Base-by-base conservation (phyloP, 2,113 vertebrate genomes). In the Danionella cerebrum region DNA sequence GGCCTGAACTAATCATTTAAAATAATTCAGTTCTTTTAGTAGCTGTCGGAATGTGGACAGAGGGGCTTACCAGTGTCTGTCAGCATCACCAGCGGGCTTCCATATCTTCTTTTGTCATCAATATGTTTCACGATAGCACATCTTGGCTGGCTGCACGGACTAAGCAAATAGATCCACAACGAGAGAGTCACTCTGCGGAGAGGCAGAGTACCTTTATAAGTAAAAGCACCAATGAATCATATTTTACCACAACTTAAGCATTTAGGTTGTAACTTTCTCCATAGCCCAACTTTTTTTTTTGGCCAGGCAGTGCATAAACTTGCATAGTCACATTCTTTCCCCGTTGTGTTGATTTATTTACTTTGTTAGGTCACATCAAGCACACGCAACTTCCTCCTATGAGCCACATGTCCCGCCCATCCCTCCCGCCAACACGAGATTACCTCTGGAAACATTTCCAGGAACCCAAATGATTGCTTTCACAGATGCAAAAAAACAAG, bases 61-160 rank as follows among this genome's bases (percentile, higher is more conserved):
- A 24, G 7, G 50, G 55, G 74, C 90, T 91, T 82, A 93, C 94
- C 94, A 85, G 90, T 82, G 58, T 89, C 73, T 21, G 82, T 89
- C n/a, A 98, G 89, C 79, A 92, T 90, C 14, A 98, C 62, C 75
- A 93, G 82, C 51, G 93, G 82, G 3, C 91, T 91, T 64, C 80
- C 79, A 4, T 88, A 97, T 67, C 73, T 79, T 60, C 85, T 87
- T 44, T 84, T 81, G 1, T 69, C 57, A 74, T 90, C 84, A 31
- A 96, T 77, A 59, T 94, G 93, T 80, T 95, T 93, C 64, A 98
- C 76, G 76, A 96, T 88, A 24, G 90, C 91, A 67, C 94, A 95
- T 62, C 87, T 78, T 21, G 65, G 77, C 60, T 76, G 54, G 54
- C 83, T 79, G 82, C 96, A 97, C 79, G 86, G 72, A 72, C 78